phyloP scores from a whole-genome alignment of 2,797 vertebrate genomes.

The Cottoperca gobio region DNA sequence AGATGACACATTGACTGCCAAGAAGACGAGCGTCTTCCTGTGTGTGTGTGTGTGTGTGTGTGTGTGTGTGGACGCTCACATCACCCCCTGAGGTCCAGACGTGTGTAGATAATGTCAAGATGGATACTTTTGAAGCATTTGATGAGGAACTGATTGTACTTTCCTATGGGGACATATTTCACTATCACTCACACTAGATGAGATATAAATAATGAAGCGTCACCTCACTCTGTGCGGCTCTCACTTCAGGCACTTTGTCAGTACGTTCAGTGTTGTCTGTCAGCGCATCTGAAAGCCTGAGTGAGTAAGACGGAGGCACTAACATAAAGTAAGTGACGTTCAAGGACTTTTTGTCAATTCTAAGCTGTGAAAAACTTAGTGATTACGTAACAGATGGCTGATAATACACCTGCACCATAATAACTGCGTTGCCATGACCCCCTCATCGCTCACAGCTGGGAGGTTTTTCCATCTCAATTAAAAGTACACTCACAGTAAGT shows the following conservation, averaged over 20 bases:
- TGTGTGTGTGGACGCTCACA: conserved; percentile 8
- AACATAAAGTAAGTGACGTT: conserved; percentile 1
- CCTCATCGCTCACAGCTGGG: conserved; percentile 1
- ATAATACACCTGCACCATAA: not conserved
- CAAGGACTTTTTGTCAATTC: fast-evolving
- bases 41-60: conserved; percentile 4
- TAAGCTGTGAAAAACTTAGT: not conserved
- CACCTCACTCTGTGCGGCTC: not conserved
- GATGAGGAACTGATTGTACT: not conserved
- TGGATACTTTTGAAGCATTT: conserved; percentile 13
- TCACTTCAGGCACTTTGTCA: not conserved
- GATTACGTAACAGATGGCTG: not conserved
- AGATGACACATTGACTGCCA: not conserved
- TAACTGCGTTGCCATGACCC: conserved; percentile 31
- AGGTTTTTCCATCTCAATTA: not conserved
- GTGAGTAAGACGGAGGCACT: not conserved
- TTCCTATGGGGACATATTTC: conserved; percentile 5
- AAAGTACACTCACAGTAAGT: not conserved
- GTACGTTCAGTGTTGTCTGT: conserved; percentile 11
- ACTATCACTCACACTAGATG: not conserved
- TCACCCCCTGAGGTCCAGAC: conserved; percentile 1
- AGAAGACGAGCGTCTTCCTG: not conserved
- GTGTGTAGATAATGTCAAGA: conserved; percentile 1
- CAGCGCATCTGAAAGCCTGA: not conserved
- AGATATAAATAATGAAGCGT: conserved; percentile 15